Percentiles rank a stretch among this genome's conserved stretches.
phyloP scores from a whole-genome alignment of 2,113 vertebrate species.

The Tylochromis polylepis region DNA sequence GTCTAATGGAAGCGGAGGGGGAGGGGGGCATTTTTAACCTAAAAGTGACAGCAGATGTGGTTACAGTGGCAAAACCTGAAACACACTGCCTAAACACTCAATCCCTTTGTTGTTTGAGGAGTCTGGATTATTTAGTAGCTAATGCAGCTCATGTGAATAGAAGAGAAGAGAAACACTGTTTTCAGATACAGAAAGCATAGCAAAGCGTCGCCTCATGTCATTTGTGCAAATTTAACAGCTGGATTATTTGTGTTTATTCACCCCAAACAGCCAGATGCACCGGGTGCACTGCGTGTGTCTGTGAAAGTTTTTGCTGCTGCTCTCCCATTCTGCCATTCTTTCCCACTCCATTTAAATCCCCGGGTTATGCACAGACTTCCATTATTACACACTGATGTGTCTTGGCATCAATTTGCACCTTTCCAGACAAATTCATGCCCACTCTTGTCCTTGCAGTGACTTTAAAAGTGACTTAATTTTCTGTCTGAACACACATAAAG shows the following conservation, averaged over 20 bases:
- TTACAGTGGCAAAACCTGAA: neutral
- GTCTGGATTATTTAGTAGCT: neutral
- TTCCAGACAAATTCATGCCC: neutral
- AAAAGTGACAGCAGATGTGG: neutral
- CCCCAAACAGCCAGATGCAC: neutral
- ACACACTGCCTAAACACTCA: neutral
- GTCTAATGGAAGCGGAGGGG: neutral
- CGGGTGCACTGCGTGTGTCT: neutral
- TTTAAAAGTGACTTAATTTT: neutral
- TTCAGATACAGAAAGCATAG: neutral
- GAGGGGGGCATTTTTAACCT: constrained; percentile 6
- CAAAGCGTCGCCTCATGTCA: neutral
- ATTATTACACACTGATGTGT: neutral
- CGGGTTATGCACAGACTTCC: neutral
- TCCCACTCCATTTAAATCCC: neutral
- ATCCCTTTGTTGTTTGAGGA: neutral
- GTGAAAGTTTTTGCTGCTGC: neutral
- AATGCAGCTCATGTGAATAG: neutral
- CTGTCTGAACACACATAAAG: neutral
- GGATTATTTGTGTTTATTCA: neutral
- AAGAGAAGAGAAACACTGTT: neutral
- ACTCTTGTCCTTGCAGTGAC: neutral
- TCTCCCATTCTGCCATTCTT: neutral
- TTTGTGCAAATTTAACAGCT: neutral
- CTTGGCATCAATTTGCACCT: neutral